phyloP scores from a whole-genome alignment of 2,797 vertebrate species.

The Amazona ochrocephala region DNA sequence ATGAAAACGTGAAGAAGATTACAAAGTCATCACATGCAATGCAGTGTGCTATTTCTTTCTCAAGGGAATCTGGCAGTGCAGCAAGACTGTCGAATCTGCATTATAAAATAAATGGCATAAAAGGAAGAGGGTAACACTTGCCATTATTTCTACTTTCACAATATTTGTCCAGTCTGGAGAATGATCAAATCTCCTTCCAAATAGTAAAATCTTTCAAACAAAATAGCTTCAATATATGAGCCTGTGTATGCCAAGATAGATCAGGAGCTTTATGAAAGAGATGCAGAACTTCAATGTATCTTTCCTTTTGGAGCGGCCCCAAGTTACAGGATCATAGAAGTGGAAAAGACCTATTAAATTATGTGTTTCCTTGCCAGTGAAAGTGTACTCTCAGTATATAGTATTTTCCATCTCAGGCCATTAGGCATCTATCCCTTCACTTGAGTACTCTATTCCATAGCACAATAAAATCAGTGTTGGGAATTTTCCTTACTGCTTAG shows the following conservation, averaged over 20 bases:
- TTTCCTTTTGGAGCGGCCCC: constrained; percentile 31
- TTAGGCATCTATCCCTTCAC: neutral
- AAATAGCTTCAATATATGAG: constrained; percentile 26
- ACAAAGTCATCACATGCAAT: neutral
- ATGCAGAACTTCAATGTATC: neutral
- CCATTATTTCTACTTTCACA: constrained; percentile 35
- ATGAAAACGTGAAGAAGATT: neutral
- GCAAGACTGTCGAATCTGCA: neutral
- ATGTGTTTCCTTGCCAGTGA: constrained; percentile 30
- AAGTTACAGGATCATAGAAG: constrained; percentile 8
- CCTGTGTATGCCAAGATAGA: neutral
- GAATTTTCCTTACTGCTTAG: constrained; percentile 68
- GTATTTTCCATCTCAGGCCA: constrained; percentile 33
- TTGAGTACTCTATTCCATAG: constrained; percentile 67
- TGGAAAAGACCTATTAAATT: constrained; percentile 42
- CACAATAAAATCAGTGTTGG: constrained; percentile 69
- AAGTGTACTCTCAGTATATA: neutral
- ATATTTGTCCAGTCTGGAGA: constrained; percentile 26
- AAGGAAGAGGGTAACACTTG: neutral
- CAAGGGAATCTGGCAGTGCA: constrained; percentile 7
- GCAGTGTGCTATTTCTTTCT: neutral
- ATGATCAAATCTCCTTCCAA: constrained; percentile 49
- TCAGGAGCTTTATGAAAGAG: constrained; percentile 21
- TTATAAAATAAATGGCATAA: constrained; percentile 24
- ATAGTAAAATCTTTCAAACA: constrained; percentile 34